phyloP scores from a whole-genome alignment of 2,888 invertebrate species.

The Lordiphosa andalusiaca region DNA sequence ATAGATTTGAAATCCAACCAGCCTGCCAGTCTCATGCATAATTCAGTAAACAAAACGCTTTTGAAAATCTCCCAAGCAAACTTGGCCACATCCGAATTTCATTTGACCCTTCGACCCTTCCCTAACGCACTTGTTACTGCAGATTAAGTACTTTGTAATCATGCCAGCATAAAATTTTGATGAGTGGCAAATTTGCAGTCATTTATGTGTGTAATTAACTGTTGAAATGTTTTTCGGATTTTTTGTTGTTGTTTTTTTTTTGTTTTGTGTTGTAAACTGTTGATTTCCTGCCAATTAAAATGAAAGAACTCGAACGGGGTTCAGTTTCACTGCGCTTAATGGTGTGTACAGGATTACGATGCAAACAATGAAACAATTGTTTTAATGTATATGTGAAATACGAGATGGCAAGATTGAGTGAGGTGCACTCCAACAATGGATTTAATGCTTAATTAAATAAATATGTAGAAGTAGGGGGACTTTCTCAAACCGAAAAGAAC shows the following conservation, averaged over 20 bases:
- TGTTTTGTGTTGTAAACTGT: constrained; percentile 16
- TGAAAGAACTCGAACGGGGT: constrained; percentile 9
- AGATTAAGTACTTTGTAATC: constrained; percentile 28
- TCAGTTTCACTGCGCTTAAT: background rate
- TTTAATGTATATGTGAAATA: no score
- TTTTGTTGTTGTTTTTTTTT: constrained; percentile 1
- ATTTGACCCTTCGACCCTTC: constrained; percentile 4
- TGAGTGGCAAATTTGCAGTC: constrained; percentile 28
- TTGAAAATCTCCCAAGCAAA: constrained; percentile 20
- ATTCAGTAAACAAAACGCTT: constrained; percentile 30
- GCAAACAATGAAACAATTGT: no score
- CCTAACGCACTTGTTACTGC: constrained; percentile 3
- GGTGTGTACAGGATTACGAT: no score
- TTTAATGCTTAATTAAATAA: no score
- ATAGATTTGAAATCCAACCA: constrained; percentile 32
- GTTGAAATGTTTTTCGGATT: constrained; percentile 17
- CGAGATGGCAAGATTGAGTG: no score
- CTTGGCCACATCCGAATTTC: constrained; percentile 21
- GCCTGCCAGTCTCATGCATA: constrained; percentile 33
- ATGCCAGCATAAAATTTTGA: constrained; percentile 27
- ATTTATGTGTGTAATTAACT: constrained; percentile 43
- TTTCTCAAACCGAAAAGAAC: no score
- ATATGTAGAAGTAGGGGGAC: no score
- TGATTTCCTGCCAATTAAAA: constrained; percentile 41
- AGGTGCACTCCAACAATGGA: no score